Evolutionary conservation across 2,113 vertebrate species (phyloP), one percentile per base, ranked within the genome.

Genomic region (Nyctereutes procyonoides): DNA sequence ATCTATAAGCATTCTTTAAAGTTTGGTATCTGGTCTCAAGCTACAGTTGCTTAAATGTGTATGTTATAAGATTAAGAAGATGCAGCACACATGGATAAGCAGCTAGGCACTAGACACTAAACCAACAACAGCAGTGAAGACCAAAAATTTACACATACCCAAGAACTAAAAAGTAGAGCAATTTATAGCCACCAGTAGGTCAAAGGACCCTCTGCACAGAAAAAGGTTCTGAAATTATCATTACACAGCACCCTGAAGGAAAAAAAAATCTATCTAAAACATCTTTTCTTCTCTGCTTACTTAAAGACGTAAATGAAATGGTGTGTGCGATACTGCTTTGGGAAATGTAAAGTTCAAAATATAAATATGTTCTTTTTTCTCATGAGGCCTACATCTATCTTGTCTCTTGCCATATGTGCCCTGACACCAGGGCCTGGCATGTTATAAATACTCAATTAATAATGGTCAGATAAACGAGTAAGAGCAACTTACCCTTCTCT

Each of bases 271-370:
- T 73, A 38, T 74, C 38, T 82, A 85, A 80, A 93, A 38, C 38
- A 6, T 17, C 24, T 92, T 96, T 79, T 17, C 30, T 86, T 88
- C 48, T 51, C 85, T 63, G 48, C 5, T 43, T 62, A 35, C 17
- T 89, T 85, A 89, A 96, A 87, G 58, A 77, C 84, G 43, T 35
- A 85, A 81, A 65, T 60, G 7, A 96, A 96, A 80, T 43, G 35
- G 48, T 69, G 30, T 38, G 30, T 56, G 3, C 56, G 51, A 76
- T 24, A 16, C 12, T 55, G 30, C 22, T 79, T 60, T 17, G 26
- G 51, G 60, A 90, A 95, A 93, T 35, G 5, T 62, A 20, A 96
- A 83, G 62, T 90, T 91, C 77, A 80, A 89, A 93, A 80, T 63
- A 79, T 17, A 86, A 67, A 73, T 58, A 48, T 5, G 20, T n/a